phyloP scores from a whole-genome alignment of 2,113 vertebrate species.

The Gallinago media region DNA sequence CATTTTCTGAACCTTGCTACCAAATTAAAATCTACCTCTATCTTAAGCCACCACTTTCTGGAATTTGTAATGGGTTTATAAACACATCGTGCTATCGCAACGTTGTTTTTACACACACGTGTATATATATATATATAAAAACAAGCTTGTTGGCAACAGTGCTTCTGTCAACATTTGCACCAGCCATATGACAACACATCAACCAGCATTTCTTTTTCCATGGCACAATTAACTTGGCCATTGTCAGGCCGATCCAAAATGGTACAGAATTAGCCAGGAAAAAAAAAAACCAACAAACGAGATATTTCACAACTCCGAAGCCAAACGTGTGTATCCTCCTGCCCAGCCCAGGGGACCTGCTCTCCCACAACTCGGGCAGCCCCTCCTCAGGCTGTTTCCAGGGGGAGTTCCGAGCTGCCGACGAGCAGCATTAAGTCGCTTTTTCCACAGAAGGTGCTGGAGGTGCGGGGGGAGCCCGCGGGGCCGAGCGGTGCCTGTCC shows the following conservation, averaged over 20 bases:
- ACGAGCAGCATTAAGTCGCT: neutral
- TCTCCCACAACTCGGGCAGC: neutral
- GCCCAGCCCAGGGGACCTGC: neutral
- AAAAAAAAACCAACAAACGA: neutral
- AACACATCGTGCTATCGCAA: neutral
- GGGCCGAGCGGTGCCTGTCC: neutral
- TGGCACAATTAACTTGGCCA: neutral
- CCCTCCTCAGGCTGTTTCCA: neutral
- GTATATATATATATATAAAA: neutral
- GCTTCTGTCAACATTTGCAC: neutral
- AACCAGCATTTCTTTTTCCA: neutral
- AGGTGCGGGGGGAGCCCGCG: neutral
- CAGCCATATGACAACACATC: rapidly evolving
- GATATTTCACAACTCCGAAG: neutral
- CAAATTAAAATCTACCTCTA: neutral
- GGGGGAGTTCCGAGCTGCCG: neutral
- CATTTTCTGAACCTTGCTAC: neutral
- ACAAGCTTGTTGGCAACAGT: neutral
- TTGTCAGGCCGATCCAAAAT: neutral
- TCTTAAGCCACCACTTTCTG: neutral
- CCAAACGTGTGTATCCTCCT: neutral
- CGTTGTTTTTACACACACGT: neutral
- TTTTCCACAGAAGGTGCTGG: neutral
- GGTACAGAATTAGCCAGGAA: neutral
- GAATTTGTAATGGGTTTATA: neutral